phyloP scores from a whole-genome alignment of 1,140 invertebrate species.

The Pararge aegeria region DNA sequence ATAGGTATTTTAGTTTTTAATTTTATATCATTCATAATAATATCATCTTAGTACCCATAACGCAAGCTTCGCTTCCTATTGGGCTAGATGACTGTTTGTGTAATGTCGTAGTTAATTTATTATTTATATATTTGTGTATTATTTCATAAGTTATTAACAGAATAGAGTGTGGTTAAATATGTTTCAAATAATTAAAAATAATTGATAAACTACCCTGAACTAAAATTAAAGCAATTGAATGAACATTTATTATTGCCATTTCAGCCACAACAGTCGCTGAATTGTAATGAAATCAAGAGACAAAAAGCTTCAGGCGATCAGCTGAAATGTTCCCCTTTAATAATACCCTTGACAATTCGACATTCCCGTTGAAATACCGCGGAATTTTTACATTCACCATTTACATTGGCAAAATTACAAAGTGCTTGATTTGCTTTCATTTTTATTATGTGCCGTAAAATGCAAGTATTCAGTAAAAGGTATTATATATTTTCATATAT shows the following conservation, averaged over 20 bases:
- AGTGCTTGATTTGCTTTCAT: slow-evolving; percentile 2
- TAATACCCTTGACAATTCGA: slow-evolving; percentile 14
- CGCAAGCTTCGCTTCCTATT: no score
- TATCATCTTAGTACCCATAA: no score
- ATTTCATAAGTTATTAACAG: no score
- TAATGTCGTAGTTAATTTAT: no score
- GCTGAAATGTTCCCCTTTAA: slow-evolving; percentile 12
- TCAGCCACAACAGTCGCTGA: neutral
- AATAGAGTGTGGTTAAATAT: no score
- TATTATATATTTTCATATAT: neutral
- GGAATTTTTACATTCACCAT: slow-evolving; percentile 9
- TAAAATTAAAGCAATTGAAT: slow-evolving; percentile 5
- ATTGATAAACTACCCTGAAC: neutral
- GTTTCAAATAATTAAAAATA: no score
- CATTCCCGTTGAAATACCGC: slow-evolving; percentile 7
- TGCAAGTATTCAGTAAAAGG: neutral
- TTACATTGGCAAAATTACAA: slow-evolving; percentile 8
- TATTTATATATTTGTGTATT: no score
- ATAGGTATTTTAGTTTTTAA: no score
- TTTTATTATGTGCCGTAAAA: neutral
- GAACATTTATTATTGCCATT: slow-evolving; percentile 10
- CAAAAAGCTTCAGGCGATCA: slow-evolving; percentile 18
- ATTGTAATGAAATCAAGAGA: slow-evolving; percentile 11
- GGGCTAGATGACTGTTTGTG: no score
- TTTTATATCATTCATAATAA: no score